These are phyloP conservation scores for Anabas testudineus DNA, from an alignment of 2,797 vertebrate species.

Conservation along the genomic window DNA sequence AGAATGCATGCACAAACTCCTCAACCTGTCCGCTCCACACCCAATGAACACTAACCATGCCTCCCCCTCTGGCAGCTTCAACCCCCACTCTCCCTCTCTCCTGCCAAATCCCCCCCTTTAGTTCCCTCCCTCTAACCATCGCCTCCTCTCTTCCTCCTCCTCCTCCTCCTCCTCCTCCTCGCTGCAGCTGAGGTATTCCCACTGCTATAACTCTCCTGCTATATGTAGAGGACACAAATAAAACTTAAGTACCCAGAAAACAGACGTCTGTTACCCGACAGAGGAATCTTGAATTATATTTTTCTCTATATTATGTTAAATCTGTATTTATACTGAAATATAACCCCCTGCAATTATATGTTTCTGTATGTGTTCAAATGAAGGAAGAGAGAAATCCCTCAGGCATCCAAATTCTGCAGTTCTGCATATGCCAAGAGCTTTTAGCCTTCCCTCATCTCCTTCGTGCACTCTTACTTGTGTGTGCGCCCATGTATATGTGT, in stretches of 20 bases:
- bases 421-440: slow-evolving; percentile 51
- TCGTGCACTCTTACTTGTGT: slow-evolving; percentile 23
- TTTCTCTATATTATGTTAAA: no score
- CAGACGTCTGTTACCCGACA: slow-evolving; percentile 2
- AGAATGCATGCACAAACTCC: slow-evolving; percentile 48
- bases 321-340: background rate
- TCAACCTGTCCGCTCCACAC: slow-evolving; percentile 76
- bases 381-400: slow-evolving; percentile 8
- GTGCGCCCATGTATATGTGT: background rate
- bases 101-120: slow-evolving; percentile 45
- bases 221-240: slow-evolving; percentile 39
- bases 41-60: slow-evolving; percentile 73
- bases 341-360: background rate
- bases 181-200: slow-evolving; percentile 69
- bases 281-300: background rate
- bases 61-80: slow-evolving; percentile 68
- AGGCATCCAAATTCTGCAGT: slow-evolving; percentile 40
- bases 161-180: slow-evolving; percentile 46
- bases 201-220: slow-evolving; percentile 38
- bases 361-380: background rate
- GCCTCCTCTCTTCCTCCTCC: slow-evolving; percentile 27
- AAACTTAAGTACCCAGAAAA: slow-evolving; percentile 33
- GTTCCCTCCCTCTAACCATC: slow-evolving; percentile 38
- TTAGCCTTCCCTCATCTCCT: slow-evolving; percentile 38
- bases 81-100: slow-evolving; percentile 52